Evolutionary conservation across 2,888 invertebrate genomes (phyloP), one percentile per base, ranked within the genome.

Genomic region (Pediacus dermestoides): DNA sequence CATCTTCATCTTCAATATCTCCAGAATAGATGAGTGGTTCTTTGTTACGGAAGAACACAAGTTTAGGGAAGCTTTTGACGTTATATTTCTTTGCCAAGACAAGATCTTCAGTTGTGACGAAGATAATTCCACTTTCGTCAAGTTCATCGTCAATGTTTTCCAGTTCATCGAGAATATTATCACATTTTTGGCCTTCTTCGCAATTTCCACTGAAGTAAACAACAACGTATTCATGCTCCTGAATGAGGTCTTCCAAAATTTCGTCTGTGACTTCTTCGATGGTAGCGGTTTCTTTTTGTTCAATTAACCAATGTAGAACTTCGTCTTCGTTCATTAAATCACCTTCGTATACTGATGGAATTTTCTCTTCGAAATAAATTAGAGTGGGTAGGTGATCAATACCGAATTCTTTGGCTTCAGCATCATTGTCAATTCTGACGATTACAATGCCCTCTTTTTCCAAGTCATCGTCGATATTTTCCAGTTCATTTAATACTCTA

Each of bases 181-280:
- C 89, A 59, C 92, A 92, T 60, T 86, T 80, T 53, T 89, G 86
- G 9, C 90, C 91, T 46, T 89, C 86, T 57, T 89, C 89, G 60
- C 90, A 90, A 53, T 83, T 84, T 13, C 90, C 89, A 66, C 90
- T 90, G 72, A 92, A 93, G 67, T 89, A 91, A 2, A 89, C 91
- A n/a, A 90, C 89, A 25, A 93, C 91, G 65, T 92, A 92, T 75
- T 91, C 90, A 60, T 90, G 88, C 61, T 91, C 88, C 49, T 87
- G 86, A 53, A 93, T 88, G 14, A 93, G 75, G 58, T 86, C 85
- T 43, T 78, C 76, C 14, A 93, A 70, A 56, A 93, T 91, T 72
- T 92, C 91, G 66, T 92, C 92, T 2, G 91, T 91, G 23, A 93
- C 90, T 72, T 92, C 92, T 71, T 93, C 93, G 56, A 93, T 93